Conservation (phyloP, 2,113 vertebrate genomes). For the Scomber colias region DNA sequence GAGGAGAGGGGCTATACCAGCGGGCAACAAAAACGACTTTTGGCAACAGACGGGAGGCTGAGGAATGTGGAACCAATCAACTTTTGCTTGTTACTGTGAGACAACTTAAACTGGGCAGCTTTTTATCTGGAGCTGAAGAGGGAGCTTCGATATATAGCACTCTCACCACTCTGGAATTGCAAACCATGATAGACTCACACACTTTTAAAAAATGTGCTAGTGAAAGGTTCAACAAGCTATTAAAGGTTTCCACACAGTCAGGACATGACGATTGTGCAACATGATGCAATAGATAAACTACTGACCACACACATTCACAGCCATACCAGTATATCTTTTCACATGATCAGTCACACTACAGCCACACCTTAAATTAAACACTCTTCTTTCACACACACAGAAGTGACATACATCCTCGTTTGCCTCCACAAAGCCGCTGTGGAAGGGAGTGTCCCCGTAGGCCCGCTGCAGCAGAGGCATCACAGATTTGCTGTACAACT, state of each 20-base stretch:
- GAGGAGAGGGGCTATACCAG: conserved; percentile 7
- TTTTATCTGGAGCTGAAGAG: neutral
- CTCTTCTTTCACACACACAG: neutral
- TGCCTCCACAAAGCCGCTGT: conserved; percentile 80
- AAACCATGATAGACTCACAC: neutral
- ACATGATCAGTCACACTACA: neutral
- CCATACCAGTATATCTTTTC: neutral
- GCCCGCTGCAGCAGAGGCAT: conserved; percentile 87
- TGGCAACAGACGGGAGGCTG: neutral
- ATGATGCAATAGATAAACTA: conserved; percentile 7
- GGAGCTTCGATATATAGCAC: neutral
- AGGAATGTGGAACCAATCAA: conserved; percentile 25
- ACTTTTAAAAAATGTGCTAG: neutral
- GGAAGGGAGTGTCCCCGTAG: conserved; percentile 81
- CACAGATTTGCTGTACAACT: conserved; percentile 84
- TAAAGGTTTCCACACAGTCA: conserved; percentile 8
- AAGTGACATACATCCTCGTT: conserved; percentile 47
- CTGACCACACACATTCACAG: neutral
- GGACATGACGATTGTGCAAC: conserved; percentile 30
- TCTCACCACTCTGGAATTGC: neutral
- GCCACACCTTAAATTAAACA: neutral
- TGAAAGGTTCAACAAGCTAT: neutral
- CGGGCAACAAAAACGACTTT: neutral
- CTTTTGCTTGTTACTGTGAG: neutral
- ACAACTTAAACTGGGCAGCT: neutral